Conservation (phyloP, 2,888 invertebrate genomes). For the Platycheirus rosarum region DNA sequence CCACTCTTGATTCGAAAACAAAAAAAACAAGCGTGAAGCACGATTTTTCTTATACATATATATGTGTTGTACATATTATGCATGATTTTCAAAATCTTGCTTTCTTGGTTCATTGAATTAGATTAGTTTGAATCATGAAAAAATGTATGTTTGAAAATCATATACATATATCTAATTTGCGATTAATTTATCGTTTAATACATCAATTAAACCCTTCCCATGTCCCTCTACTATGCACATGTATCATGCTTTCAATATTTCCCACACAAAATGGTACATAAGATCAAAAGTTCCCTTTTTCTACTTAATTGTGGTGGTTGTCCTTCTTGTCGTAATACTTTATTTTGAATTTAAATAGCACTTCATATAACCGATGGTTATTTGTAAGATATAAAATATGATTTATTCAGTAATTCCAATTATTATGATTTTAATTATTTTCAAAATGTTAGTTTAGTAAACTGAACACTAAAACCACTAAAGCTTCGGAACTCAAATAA, state of each 20-base stretch:
- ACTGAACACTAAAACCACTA: no score
- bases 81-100: conserved; percentile 36
- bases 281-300: neutral
- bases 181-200: conserved; percentile 40
- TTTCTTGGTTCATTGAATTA: conserved; percentile 29
- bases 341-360: neutral
- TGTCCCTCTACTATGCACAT: conserved; percentile 28
- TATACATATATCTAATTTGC: conserved; percentile 15
- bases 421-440: no score
- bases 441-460: no score
- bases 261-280: conserved; percentile 21
- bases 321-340: neutral
- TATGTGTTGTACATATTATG: conserved; percentile 16
- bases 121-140: conserved; percentile 14
- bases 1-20: conserved; percentile 4
- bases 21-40: conserved; percentile 61
- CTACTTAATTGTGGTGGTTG: conserved; percentile 14
- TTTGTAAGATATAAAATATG: no score
- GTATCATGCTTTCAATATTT: conserved; percentile 6
- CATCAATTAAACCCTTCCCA: conserved; percentile 17
- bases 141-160: conserved; percentile 27
- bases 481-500: no score
- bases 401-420: no score
- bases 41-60: conserved; percentile 60
- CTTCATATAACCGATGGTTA: no score